A percentile compares a stretch with the other conserved stretches of the same genome.
phyloP scores from a whole-genome alignment of 2,888 invertebrate species.

The Leptothorax acervorum region DNA sequence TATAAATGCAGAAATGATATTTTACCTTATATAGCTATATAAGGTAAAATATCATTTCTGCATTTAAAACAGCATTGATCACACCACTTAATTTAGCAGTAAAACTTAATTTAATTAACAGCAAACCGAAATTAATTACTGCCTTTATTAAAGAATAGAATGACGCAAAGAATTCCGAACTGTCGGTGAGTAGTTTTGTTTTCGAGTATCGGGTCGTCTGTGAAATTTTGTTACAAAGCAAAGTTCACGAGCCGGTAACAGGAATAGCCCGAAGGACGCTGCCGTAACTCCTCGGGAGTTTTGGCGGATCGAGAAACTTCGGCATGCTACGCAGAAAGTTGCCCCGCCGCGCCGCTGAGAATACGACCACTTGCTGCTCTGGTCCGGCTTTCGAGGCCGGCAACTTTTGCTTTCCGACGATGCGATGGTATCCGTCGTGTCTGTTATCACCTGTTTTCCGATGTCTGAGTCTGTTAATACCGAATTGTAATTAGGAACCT shows the following conservation, averaged over 20 bases:
- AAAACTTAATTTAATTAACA: neutral
- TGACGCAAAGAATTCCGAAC: conserved; percentile 14
- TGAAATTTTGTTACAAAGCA: conserved; percentile 65
- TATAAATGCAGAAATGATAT: no score
- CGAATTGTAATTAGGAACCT: conserved; percentile 59
- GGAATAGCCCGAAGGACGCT: conserved; percentile 64
- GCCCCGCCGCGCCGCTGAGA: conserved; percentile 62
- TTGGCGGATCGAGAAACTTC: conserved; percentile 69
- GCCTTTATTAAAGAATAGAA: neutral
- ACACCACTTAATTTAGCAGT: neutral
- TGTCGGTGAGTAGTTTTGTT: conserved; percentile 35
- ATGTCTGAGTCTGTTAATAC: conserved; percentile 33
- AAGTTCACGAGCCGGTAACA: conserved; percentile 68
- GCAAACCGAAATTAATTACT: neutral
- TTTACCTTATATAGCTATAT: neutral
- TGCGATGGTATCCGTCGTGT: conserved; percentile 54
- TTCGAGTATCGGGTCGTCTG: conserved; percentile 45
- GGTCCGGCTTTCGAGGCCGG: conserved; percentile 59
- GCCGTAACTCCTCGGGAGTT: conserved; percentile 66
- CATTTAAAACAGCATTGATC: neutral
- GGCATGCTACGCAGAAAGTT: conserved; percentile 66
- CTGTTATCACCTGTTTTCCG: conserved; percentile 52
- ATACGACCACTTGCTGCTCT: conserved; percentile 75
- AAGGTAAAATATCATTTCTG: neutral
- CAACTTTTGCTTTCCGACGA: conserved; percentile 69